These are phyloP conservation scores for Philereme vetulata DNA, from an alignment of 2,888 invertebrate genomes.

Conservation along the genomic window DNA sequence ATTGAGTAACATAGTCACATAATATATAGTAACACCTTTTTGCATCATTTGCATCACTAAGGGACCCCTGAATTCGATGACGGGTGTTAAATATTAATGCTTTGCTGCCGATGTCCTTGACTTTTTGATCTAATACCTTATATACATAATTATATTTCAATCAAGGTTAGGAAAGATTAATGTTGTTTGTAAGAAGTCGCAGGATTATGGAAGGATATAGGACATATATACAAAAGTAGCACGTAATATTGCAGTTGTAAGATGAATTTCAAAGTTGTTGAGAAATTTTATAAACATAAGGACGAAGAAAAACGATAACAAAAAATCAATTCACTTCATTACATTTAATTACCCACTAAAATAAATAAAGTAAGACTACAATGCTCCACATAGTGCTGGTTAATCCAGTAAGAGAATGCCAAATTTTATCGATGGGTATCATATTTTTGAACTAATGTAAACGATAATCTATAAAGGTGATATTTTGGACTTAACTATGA, in stretches of 20 bases:
- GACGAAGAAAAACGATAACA: neutral
- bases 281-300: neutral
- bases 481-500: neutral
- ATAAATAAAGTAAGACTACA: conserved; percentile 27
- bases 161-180: conserved; percentile 5
- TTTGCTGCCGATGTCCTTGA: conserved; percentile 22
- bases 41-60: conserved; percentile 48
- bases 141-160: neutral
- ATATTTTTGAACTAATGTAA: conserved; percentile 1
- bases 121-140: conserved; percentile 1
- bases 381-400: conserved; percentile 56
- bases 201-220: too few species aligned
- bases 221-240: too few species aligned
- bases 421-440: neutral
- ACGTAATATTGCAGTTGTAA: too few species aligned
- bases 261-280: too few species aligned
- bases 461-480: neutral
- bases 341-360: conserved; percentile 5
- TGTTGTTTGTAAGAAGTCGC: neutral
- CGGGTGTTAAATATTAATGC: conserved; percentile 15
- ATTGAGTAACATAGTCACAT: conserved; percentile 58
- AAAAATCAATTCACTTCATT: conserved; percentile 1
- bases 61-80: conserved; percentile 8
- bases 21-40: conserved; percentile 42
- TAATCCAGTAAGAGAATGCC: conserved; percentile 9